Conservation (phyloP, 2,888 invertebrate species). For the Drosophila falleni region DNA sequence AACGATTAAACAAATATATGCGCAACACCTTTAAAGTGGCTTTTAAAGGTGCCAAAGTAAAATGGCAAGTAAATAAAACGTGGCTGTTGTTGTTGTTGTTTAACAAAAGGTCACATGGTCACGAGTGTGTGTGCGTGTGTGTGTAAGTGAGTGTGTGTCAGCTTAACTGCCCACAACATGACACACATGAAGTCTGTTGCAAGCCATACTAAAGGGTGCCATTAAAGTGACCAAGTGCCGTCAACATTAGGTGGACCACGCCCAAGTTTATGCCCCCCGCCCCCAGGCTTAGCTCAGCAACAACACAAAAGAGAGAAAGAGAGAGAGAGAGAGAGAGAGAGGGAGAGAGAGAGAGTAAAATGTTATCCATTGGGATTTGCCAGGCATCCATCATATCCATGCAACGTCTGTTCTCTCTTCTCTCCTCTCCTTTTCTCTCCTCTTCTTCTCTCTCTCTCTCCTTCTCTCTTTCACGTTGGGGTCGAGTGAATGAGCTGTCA, state of each 20-base stretch:
- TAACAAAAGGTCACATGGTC: conserved; percentile 36
- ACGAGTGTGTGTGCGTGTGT: not conserved
- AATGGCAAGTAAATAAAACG: conserved; percentile 18
- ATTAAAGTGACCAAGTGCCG: conserved; percentile 73
- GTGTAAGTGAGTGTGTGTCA: not conserved
- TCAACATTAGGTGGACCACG: conserved; percentile 65
- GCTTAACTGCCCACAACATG: conserved; percentile 17
- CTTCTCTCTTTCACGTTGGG: not conserved
- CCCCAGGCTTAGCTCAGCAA: not conserved
- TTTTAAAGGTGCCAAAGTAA: conserved; percentile 30
- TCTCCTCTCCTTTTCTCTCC: not conserved
- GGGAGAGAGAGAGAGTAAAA: conserved; percentile 11
- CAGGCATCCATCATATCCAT: conserved; percentile 67
- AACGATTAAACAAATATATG: conserved; percentile 38
- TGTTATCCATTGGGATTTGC: conserved; percentile 61
- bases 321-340: no score
- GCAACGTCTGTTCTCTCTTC: not conserved
- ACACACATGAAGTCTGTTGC: conserved; percentile 23
- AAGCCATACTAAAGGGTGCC: conserved; percentile 61
- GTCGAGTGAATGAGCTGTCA: conserved; percentile 56
- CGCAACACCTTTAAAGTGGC: conserved; percentile 43
- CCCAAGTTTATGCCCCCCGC: conserved; percentile 28
- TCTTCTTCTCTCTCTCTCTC: no score
- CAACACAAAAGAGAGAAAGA: conserved; percentile 1
- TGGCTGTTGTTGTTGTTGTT: not conserved